Conservation (phyloP, 2,888 invertebrate genomes). For the Saturnia japonica region DNA sequence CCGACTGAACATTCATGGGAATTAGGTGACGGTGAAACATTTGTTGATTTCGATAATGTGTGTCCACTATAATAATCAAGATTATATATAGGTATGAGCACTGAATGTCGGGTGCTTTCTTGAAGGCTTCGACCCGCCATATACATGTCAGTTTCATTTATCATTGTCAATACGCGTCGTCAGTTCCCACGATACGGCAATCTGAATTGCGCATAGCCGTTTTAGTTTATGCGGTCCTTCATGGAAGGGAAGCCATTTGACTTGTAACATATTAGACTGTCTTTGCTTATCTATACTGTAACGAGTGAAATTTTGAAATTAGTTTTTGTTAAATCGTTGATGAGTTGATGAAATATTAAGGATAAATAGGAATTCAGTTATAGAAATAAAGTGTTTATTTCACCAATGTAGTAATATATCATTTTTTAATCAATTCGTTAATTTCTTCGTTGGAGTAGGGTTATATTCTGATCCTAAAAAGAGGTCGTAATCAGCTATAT, state of each 20-base stretch:
- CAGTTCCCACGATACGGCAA: constrained; percentile 52
- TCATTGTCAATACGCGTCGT: constrained; percentile 48
- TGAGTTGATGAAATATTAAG: constrained; percentile 1
- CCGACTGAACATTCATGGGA: constrained; percentile 55
- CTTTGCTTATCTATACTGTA: constrained; percentile 39
- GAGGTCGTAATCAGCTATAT: background rate
- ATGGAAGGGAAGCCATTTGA: constrained; percentile 41
- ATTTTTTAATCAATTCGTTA: too few relatives aligned
- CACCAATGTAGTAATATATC: background rate
- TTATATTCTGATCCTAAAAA: background rate
- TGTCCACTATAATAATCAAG: constrained; percentile 45
- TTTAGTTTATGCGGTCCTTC: constrained; percentile 43
- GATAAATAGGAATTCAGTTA: background rate
- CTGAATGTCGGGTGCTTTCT: constrained; percentile 34
- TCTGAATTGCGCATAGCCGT: constrained; percentile 47
- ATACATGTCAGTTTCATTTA: constrained; percentile 50
- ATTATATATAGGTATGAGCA: constrained; percentile 35
- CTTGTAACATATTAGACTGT: constrained; percentile 37
- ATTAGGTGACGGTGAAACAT: constrained; percentile 52
- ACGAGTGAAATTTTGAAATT: constrained; percentile 25
- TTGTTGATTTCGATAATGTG: constrained; percentile 37
- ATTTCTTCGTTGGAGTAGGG: too few relatives aligned
- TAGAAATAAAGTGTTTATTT: background rate
- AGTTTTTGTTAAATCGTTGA: background rate
- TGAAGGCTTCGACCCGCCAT: constrained; percentile 40